phyloP scores from a whole-genome alignment of 2,888 invertebrate genomes.

The Pilophorus perplexus region DNA sequence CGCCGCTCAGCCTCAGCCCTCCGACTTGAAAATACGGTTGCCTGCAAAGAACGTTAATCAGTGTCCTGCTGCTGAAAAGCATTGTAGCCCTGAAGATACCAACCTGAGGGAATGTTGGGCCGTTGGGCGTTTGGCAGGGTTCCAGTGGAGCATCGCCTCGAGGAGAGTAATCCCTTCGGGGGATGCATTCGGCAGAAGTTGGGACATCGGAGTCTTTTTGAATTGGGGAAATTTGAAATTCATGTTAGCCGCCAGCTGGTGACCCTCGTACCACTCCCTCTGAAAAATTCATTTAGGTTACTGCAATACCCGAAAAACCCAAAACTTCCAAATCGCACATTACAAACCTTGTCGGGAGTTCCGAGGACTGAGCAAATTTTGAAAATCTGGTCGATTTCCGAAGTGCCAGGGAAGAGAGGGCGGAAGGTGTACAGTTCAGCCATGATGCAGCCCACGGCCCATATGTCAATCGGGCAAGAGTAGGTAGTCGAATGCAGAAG shows the following conservation, averaged over 20 bases:
- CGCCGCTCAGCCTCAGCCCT: slow-evolving; percentile 48
- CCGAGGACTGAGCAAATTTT: slow-evolving; percentile 91
- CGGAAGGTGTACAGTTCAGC: slow-evolving; percentile 94
- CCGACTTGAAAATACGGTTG: slow-evolving; percentile 50
- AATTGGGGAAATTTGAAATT: slow-evolving; percentile 95
- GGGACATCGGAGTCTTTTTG: slow-evolving; percentile 73
- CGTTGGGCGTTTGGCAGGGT: slow-evolving; percentile 87
- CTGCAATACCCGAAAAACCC: background rate
- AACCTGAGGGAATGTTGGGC: slow-evolving; percentile 85
- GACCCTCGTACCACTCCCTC: slow-evolving; percentile 94
- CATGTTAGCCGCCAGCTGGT: slow-evolving; percentile 85
- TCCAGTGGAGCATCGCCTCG: slow-evolving; percentile 84
- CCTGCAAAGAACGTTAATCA: slow-evolving; percentile 44
- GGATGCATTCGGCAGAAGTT: slow-evolving; percentile 79
- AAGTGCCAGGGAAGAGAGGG: slow-evolving; percentile 93
- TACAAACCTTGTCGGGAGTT: slow-evolving; percentile 75
- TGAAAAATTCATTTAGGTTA: slow-evolving; percentile 50
- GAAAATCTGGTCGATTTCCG: slow-evolving; percentile 94
- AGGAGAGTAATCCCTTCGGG: slow-evolving; percentile 78
- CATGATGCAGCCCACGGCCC: slow-evolving; percentile 98
- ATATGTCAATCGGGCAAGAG: slow-evolving; percentile 95
- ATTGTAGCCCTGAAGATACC: too few species aligned
- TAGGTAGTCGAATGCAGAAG: slow-evolving; percentile 92
- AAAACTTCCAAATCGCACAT: background rate
- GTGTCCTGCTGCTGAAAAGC: too few species aligned